Evolutionary conservation across 2,113 vertebrate genomes (phyloP).

Genomic region (western clawed frog (Xenopus tropicalis)): DNA sequence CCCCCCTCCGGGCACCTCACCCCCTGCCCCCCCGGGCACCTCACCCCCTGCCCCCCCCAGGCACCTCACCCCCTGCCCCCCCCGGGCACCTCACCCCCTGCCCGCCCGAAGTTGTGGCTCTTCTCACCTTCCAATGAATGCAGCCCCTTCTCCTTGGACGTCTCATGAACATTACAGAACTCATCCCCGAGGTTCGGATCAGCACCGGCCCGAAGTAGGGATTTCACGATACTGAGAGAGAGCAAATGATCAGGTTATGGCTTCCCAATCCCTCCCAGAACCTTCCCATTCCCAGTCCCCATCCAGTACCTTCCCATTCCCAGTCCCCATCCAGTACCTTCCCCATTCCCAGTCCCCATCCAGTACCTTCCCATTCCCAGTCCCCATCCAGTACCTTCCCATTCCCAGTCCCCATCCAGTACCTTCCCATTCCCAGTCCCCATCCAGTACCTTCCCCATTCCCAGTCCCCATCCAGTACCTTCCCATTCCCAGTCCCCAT

Average conservation of each 20-base stretch:
- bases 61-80: no score
- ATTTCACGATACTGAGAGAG: constrained; percentile 71
- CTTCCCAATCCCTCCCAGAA: background rate
- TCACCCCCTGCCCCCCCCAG: no score
- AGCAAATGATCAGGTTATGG: background rate
- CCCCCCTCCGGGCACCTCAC: no score
- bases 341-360: background rate
- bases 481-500: background rate
- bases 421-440: no score
- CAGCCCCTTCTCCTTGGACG: constrained; percentile 81
- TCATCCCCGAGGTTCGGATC: constrained; percentile 88
- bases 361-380: no score
- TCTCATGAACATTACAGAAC: constrained; percentile 91
- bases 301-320: background rate
- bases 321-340: background rate
- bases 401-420: no score
- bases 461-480: no score
- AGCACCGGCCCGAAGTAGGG: constrained; percentile 78
- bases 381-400: background rate
- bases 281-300: background rate
- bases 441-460: background rate
- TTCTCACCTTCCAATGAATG: constrained; percentile 90
- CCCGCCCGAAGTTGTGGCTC: no score
- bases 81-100: no score
- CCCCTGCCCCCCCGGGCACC: no score